Evolutionary conservation across 1,140 invertebrate species (phyloP).

Genomic region (Drosophila albomicans): DNA sequence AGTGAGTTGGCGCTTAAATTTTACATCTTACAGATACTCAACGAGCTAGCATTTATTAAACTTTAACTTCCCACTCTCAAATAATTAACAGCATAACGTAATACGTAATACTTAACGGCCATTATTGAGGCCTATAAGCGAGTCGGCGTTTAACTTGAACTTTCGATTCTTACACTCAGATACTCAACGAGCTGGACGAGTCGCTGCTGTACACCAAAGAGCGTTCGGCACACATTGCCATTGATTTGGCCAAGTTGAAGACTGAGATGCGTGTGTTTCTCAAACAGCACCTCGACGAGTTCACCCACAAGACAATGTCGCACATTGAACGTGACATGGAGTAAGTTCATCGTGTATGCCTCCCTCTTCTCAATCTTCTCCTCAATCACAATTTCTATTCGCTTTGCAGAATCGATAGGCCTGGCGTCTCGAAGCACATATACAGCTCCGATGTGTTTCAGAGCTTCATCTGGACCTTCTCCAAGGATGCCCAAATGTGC

Average conservation of each 20-base stretch:
- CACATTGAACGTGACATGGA: conserved; percentile 84
- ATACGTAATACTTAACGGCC: too few relatives aligned
- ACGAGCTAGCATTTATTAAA: too few relatives aligned
- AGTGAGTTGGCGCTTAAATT: too few relatives aligned
- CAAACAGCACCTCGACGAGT: conserved; percentile 79
- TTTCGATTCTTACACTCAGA: conserved; percentile 41
- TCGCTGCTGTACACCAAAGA: conserved; percentile 57
- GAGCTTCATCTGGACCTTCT: conserved; percentile 83
- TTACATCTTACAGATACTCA: too few relatives aligned
- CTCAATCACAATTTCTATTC: not conserved
- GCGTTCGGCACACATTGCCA: conserved; percentile 49
- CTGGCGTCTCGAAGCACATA: conserved; percentile 77
- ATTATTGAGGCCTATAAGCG: too few relatives aligned
- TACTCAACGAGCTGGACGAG: conserved; percentile 77
- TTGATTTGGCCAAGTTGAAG: conserved; percentile 71
- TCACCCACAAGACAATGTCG: conserved; percentile 83
- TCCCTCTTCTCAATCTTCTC: not conserved
- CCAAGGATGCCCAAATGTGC: conserved; percentile 82
- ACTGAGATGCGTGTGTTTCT: conserved; percentile 76
- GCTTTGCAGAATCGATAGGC: conserved; percentile 69
- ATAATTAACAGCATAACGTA: too few relatives aligned
- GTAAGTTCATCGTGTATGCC: conserved; percentile 41
- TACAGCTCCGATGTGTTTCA: conserved; percentile 80
- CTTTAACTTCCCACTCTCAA: too few relatives aligned
- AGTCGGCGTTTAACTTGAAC: too few relatives aligned